phyloP scores from a whole-genome alignment of 2,113 vertebrate species.

The Microtus pennsylvanicus region DNA sequence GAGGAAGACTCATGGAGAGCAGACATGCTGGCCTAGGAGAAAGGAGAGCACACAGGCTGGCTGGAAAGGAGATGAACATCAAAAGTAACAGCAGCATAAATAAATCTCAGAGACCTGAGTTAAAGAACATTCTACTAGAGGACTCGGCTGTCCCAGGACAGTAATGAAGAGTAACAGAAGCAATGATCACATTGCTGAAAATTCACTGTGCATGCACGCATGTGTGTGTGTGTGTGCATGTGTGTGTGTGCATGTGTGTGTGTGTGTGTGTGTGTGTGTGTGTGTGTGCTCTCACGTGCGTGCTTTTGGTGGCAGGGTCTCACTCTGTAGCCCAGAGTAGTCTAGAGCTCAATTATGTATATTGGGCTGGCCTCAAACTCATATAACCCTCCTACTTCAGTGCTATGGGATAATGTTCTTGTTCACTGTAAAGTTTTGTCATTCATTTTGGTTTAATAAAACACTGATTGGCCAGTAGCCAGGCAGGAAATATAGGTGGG shows the following conservation, averaged over 20 bases:
- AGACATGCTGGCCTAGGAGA: background rate
- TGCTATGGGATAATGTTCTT: too few species aligned
- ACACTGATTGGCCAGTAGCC: too few species aligned
- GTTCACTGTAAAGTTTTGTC: too few species aligned
- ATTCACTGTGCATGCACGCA: rapidly evolving
- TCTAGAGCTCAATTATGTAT: background rate
- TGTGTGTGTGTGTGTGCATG: background rate
- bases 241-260: rapidly evolving
- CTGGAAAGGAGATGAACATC: background rate
- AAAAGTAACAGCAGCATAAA: background rate
- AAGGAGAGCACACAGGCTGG: background rate
- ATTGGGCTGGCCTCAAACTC: background rate
- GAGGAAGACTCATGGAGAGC: background rate
- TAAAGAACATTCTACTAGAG: background rate
- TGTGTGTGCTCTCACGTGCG: background rate
- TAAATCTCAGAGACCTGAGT: background rate
- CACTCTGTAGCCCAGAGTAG: background rate
- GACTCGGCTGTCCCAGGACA: background rate
- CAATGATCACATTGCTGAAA: background rate
- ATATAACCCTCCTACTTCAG: background rate
- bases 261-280: background rate
- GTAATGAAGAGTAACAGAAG: background rate
- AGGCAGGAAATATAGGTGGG: too few species aligned
- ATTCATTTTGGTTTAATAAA: too few species aligned
- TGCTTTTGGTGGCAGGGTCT: background rate